Evolutionary conservation across 2,888 invertebrate genomes (phyloP), one percentile per base, ranked within the genome.

Genomic region (Caenorhabditis afra): DNA sequence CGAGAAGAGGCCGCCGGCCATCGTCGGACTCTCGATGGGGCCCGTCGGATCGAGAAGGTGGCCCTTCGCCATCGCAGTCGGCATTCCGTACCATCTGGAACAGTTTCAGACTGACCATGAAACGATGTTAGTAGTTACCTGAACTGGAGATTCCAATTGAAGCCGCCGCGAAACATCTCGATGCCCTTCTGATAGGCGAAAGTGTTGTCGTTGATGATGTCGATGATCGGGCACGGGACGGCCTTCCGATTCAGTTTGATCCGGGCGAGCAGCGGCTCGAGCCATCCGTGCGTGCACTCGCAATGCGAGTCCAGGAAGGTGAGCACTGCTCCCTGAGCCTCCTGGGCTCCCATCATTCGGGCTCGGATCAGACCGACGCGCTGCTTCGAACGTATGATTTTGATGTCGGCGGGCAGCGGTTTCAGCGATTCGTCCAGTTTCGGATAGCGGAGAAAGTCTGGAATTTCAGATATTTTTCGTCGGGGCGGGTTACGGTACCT

Each of bases 291-390:
- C 67, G 95, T 95, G 90, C 97, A 97, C 91, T 99, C 98, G 91
- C 97, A 98, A 91, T 99, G 98, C 1, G 97, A 97, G 91, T 99
- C 99, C 71, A 99, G 92, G 92, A 99, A 99, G 14, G 97, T 97
- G 86, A 97, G 92, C 64, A 96, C 95, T 91, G 96, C 94, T 74
- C 97, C 97, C 87, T 93, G 94, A 8, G 96, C 96, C 90, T 95
- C 94, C 90, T 82, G 95, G 57, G 97, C 97, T 81, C 99, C 99
- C 87, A 96, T 92, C 77, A 99, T 93, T 84, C 99, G 93, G 4
- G 99, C 98, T 85, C 98, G 93, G 89, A 99, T 99, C 77, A 99
- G 92, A 29, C 99, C 99, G 5, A 97, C 97, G 83, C 99, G 93
- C 90, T 95, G 95, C 88, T 94, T 94, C 11, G 97, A 96, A 73